Conservation (phyloP, 1,140 invertebrate species). For the Hydropsyche tenuis region DNA sequence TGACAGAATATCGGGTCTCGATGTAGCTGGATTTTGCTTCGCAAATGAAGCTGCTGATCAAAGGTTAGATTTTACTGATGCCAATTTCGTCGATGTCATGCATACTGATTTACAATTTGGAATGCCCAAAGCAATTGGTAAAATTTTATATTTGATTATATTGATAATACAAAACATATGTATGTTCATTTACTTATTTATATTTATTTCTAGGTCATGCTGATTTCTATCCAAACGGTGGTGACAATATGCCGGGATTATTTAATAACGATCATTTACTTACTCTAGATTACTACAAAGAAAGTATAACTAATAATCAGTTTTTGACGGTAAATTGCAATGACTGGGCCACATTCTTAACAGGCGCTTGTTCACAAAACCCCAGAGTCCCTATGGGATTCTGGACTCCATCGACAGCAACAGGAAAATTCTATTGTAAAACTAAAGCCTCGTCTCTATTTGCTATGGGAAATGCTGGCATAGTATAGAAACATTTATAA, state of each 20-base stretch:
- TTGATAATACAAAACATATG: no score
- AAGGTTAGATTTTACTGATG: conserved; percentile 36
- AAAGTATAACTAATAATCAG: conserved; percentile 21
- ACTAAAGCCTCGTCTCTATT: neutral
- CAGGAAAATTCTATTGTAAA: conserved; percentile 5
- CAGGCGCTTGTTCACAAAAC: neutral
- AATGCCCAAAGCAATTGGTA: neutral
- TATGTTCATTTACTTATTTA: no score
- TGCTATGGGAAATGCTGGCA: neutral
- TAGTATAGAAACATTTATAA: no score
- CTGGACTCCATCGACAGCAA: conserved; percentile 42
- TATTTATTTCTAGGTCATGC: neutral
- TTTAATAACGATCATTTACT: neutral
- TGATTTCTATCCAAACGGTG: conserved; percentile 5
- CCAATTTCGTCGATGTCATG: conserved; percentile 45
- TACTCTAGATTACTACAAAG: neutral
- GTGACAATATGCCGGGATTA: neutral
- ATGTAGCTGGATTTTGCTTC: conserved; percentile 35
- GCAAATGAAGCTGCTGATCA: neutral
- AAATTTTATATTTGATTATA: no score
- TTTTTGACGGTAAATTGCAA: neutral
- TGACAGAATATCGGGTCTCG: conserved; percentile 53
- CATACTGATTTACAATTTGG: conserved; percentile 51
- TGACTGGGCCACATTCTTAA: neutral
- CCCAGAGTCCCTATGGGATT: neutral